Percentiles rank a stretch among this genome's conserved stretches.
Conservation (phyloP, 37 sponge, comb jelly and placozoan genomes). For the Bolinopsis microptera region DNA sequence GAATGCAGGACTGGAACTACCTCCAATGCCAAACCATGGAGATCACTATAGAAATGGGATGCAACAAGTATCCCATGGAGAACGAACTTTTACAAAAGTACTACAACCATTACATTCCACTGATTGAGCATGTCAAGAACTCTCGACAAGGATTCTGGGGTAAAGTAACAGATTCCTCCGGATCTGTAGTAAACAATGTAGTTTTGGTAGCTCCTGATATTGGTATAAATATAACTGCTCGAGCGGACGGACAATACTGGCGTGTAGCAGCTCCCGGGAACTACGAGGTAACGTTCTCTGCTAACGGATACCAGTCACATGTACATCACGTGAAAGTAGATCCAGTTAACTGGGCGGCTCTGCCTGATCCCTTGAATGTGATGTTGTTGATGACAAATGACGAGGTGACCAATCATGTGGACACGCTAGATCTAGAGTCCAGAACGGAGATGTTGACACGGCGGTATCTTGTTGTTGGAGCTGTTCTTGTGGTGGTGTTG, state of each 20-base stretch:
- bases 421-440: neutral
- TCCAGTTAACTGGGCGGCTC: neutral
- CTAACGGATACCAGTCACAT: neutral
- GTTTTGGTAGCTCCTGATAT: neutral
- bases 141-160: conserved; percentile 17
- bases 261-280: neutral
- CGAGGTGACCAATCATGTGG: neutral
- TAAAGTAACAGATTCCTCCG: neutral
- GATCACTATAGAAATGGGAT: conserved; percentile 79
- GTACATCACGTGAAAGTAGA: neutral
- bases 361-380: neutral
- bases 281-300: neutral
- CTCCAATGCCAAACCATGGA: conserved; percentile 75
- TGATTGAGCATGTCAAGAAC: neutral
- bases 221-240: neutral
- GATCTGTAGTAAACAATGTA: neutral
- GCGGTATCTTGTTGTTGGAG: neutral
- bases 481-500: neutral
- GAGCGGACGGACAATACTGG: neutral
- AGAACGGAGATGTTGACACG: neutral
- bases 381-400: neutral
- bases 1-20: conserved; percentile 85
- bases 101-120: neutral
- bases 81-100: conserved; percentile 65
- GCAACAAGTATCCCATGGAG: conserved; percentile 73